phyloP scores from a whole-genome alignment of 1,140 invertebrate species.

The Drosophila mayri region DNA sequence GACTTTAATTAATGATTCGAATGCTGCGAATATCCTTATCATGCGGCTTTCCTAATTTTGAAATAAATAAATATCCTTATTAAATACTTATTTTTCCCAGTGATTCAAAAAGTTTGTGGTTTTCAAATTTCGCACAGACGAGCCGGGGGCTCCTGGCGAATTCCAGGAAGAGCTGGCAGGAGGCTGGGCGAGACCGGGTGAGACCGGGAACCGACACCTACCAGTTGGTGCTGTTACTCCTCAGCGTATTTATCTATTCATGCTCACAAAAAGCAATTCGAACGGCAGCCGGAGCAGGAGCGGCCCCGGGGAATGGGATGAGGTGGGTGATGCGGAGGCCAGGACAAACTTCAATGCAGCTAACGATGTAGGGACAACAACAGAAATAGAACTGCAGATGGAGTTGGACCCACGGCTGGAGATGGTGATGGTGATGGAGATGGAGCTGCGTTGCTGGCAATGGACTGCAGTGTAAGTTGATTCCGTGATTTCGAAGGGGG shows the following conservation, averaged over 20 bases:
- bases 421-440: slow-evolving; percentile 27
- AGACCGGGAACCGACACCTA: slow-evolving; percentile 48
- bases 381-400: slow-evolving; percentile 45
- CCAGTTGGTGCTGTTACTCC: slow-evolving; percentile 47
- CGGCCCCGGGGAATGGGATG: not conserved
- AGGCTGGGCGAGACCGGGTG: slow-evolving; percentile 24
- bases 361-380: slow-evolving; percentile 77
- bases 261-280: slow-evolving; percentile 79
- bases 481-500: slow-evolving; percentile 72
- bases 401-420: slow-evolving; percentile 23
- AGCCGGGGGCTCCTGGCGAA: slow-evolving; percentile 7
- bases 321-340: slow-evolving; percentile 2
- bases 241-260: slow-evolving; percentile 81
- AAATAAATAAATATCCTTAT: not conserved
- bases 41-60: not conserved
- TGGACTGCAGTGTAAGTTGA: slow-evolving; percentile 73
- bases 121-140: slow-evolving; percentile 71
- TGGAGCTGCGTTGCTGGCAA: slow-evolving; percentile 53
- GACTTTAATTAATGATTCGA: not conserved
- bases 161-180: slow-evolving; percentile 8
- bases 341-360: slow-evolving; percentile 75
- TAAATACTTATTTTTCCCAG: slow-evolving; percentile 13
- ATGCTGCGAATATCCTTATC: no score
- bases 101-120: slow-evolving; percentile 68
- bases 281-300: slow-evolving; percentile 18